These are phyloP conservation scores for Empis stercorea DNA, from an alignment of 2,888 invertebrate species.

Conservation along the genomic window DNA sequence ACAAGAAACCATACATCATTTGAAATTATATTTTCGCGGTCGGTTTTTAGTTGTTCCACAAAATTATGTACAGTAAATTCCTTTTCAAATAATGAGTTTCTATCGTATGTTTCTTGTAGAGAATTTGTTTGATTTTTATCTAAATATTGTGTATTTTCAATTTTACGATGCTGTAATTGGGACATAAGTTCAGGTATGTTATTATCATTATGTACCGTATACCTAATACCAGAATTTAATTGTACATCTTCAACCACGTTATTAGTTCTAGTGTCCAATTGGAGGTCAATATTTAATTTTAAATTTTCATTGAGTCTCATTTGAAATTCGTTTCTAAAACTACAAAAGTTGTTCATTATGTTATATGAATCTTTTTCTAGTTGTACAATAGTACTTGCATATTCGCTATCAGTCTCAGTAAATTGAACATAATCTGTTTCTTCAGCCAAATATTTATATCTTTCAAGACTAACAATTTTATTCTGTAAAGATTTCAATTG, in stretches of 20 bases:
- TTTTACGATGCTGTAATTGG: slow-evolving; percentile 29
- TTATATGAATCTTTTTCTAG: slow-evolving; percentile 13
- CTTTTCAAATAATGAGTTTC: too few relatives aligned
- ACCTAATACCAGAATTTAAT: too few relatives aligned
- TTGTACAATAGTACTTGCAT: slow-evolving; percentile 7
- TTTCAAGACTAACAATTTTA: neutral
- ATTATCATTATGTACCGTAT: neutral
- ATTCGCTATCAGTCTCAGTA: too few relatives aligned
- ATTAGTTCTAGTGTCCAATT: neutral
- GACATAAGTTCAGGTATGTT: slow-evolving; percentile 17
- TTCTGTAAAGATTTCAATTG: slow-evolving; percentile 19
- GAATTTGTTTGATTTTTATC: slow-evolving; percentile 30
- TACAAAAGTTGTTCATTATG: slow-evolving; percentile 10
- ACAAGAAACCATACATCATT: too few relatives aligned
- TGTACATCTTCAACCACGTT: too few relatives aligned
- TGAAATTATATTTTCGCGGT: too few relatives aligned
- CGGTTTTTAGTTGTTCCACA: too few relatives aligned
- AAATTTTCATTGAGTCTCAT: slow-evolving; percentile 16
- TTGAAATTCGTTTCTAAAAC: slow-evolving; percentile 10
- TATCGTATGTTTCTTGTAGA: too few relatives aligned
- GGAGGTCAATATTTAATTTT: neutral
- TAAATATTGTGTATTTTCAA: slow-evolving; percentile 29
- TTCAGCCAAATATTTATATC: too few relatives aligned
- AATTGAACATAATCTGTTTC: too few relatives aligned
- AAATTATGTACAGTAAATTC: too few relatives aligned